Evolutionary conservation across 2,888 invertebrate genomes (phyloP), one percentile per base, ranked within the genome.

Genomic region (Chrysotoxum bicinctum): DNA sequence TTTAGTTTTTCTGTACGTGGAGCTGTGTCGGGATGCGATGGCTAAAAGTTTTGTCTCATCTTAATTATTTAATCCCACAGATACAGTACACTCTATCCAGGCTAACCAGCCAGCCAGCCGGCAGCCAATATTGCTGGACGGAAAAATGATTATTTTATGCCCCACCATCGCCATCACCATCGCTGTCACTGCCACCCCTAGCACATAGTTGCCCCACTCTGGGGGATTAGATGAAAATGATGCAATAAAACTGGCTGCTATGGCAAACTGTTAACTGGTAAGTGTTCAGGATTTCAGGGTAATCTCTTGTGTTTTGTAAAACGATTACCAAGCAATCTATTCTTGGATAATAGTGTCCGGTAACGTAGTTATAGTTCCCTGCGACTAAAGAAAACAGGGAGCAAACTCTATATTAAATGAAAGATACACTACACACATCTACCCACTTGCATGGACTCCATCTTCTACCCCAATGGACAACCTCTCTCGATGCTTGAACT

Each of bases 291-390:
- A 84, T 75, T 84, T 72, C 79, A 45, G 72, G 66, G 75, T 76
- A 84, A 80, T 87, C 88, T 87, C 87, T 80, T 79, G 85, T 88
- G 87, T 88, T 88, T 87, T 76, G 87, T 88, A 88, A 88, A 87
- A 88, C 87, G 88, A 89, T 89, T 89, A 89, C 88, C 87, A 88
- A 88, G 88, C 88, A 88, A 88, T 89, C 88, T 89, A 88, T 77
- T 81, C 76, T 58, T 62, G 77, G 85, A 77, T 85, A 85, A 85
- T 85, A 81, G 81, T 45, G 85, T 85, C 84, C 84, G 40, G 76
- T 85, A 81, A 85, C 58, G 68, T 64, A 43, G 81, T 85, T 85
- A 81, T 64, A 50, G 81, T 76, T 85, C 69, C 54, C 32, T 37
- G 62, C 54, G 45, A 62, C 70, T 58, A n/a, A 16, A 52, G 69